Conservation (phyloP, 2,888 invertebrate species). For the Sarcophaga caerulescens region DNA sequence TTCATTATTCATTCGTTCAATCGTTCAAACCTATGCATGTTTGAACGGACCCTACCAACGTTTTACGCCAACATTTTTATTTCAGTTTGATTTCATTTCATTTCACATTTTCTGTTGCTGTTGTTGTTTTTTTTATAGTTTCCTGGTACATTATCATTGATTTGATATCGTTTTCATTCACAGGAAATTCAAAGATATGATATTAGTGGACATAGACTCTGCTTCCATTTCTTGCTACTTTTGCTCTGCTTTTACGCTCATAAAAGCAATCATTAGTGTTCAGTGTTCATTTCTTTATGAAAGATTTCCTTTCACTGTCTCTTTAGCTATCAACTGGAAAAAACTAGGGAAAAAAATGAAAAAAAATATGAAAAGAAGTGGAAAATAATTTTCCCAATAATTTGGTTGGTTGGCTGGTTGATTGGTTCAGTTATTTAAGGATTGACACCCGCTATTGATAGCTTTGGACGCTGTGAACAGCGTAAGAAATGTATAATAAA, state of each 20-base stretch:
- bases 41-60: background rate
- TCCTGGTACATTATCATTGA: conserved; percentile 60
- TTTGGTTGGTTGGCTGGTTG: conserved; percentile 21
- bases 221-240: background rate
- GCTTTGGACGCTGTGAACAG: conserved; percentile 51
- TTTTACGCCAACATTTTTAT: conserved; percentile 5
- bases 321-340: no score
- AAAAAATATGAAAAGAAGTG: background rate
- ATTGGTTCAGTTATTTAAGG: conserved; percentile 50
- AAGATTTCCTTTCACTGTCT: background rate
- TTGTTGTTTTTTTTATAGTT: conserved; percentile 40
- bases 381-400: conserved; percentile 57
- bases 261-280: conserved; percentile 33
- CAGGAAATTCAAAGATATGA: conserved; percentile 48
- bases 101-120: background rate
- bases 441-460: conserved; percentile 67
- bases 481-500: conserved; percentile 52
- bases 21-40: conserved; percentile 25
- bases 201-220: background rate
- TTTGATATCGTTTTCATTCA: conserved; percentile 65
- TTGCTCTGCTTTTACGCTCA: background rate
- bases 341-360: no score
- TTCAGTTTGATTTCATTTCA: conserved; percentile 33
- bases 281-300: background rate
- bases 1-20: conserved; percentile 21